Percentiles rank a stretch among this genome's conserved stretches.
phyloP scores from a whole-genome alignment of 2,888 invertebrate species.

The Graphium colonna region DNA sequence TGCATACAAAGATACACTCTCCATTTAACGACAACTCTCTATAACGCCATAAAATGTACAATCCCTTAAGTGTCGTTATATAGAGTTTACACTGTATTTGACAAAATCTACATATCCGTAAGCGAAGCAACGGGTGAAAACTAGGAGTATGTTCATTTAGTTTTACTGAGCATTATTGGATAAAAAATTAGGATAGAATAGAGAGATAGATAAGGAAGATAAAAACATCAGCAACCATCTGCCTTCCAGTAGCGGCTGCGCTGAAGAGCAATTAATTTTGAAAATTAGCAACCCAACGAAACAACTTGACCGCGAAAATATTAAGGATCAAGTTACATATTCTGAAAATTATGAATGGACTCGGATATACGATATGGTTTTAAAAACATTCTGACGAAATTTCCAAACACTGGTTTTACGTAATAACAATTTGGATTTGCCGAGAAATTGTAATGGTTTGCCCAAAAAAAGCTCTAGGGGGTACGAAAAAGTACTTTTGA shows the following conservation, averaged over 20 bases:
- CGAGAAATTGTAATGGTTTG: constrained; percentile 7
- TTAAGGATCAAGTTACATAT: constrained; percentile 54
- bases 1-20: too few relatives aligned
- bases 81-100: too few relatives aligned
- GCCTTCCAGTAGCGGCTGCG: constrained; percentile 37
- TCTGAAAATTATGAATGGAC: constrained; percentile 48
- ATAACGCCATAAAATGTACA: too few relatives aligned
- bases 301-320: constrained; percentile 62
- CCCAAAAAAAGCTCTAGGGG: background rate
- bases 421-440: constrained; percentile 1
- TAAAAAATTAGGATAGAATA: background rate
- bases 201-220: background rate
- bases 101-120: too few relatives aligned
- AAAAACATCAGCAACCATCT: constrained; percentile 43
- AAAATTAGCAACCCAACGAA: constrained; percentile 47
- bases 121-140: too few relatives aligned
- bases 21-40: too few relatives aligned
- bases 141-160: too few relatives aligned
- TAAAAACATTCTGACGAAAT: constrained; percentile 15
- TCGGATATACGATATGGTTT: constrained; percentile 50
- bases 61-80: too few relatives aligned
- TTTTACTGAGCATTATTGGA: constrained; percentile 2
- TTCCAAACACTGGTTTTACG: background rate
- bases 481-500: constrained; percentile 23
- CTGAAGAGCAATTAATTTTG: constrained; percentile 50